phyloP scores from a whole-genome alignment of 2,797 vertebrate species.

The Falco novaeseelandiae region DNA sequence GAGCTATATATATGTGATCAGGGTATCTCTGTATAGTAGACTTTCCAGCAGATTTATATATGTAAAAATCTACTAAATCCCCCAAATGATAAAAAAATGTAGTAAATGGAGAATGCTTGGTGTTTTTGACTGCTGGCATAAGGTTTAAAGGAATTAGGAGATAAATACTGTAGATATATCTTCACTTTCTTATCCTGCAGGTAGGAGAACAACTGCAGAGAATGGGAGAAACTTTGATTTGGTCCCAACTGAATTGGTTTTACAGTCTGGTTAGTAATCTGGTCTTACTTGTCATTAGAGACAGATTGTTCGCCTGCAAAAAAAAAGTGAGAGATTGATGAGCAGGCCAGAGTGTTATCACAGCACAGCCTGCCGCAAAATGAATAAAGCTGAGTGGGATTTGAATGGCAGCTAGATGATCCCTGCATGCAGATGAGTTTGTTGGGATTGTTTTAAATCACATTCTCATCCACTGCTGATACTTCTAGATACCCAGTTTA shows the following conservation, averaged over 20 bases:
- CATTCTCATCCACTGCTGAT: neutral
- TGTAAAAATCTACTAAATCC: neutral
- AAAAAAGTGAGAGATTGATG: neutral
- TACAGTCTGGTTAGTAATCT: neutral
- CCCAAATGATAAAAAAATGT: neutral
- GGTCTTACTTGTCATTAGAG: neutral
- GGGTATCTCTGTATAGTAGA: neutral
- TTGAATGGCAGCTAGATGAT: neutral
- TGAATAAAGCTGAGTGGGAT: neutral
- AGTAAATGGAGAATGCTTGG: neutral
- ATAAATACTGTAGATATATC: neutral
- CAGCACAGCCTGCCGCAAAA: neutral
- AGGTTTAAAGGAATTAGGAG: neutral
- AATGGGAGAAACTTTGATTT: neutral
- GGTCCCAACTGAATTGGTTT: neutral
- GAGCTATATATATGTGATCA: neutral
- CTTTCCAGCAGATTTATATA: neutral
- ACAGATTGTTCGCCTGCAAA: neutral
- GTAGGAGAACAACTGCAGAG: neutral
- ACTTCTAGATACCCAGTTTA: accelerated
- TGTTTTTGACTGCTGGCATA: neutral
- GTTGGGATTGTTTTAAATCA: neutral
- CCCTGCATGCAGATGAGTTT: neutral
- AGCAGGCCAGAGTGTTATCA: neutral
- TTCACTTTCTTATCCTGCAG: neutral